Conservation (phyloP, 2,888 invertebrate genomes). For the Tricholauxania praeusta region DNA sequence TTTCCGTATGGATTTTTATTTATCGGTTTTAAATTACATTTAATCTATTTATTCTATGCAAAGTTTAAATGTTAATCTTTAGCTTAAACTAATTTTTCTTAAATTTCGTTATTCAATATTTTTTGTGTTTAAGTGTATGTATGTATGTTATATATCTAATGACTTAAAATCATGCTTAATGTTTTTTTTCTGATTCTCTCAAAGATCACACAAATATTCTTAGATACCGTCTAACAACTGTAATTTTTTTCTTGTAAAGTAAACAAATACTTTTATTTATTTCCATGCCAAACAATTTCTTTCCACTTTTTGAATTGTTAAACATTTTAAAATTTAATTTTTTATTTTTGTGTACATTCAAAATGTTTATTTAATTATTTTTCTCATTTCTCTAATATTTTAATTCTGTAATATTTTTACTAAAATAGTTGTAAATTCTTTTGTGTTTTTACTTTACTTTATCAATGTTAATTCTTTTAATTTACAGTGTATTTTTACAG, state of each 20-base stretch:
- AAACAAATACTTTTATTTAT: slow-evolving; percentile 16
- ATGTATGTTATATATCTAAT: neutral
- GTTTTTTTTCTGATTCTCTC: slow-evolving; percentile 3
- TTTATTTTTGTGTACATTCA: slow-evolving; percentile 46
- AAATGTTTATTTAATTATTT: slow-evolving; percentile 28
- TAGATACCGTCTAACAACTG: neutral
- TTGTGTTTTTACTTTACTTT: slow-evolving; percentile 22
- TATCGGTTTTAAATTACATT: slow-evolving; percentile 17
- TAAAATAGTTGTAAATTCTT: slow-evolving; percentile 34
- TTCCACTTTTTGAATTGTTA: neutral
- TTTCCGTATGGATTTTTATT: slow-evolving; percentile 4
- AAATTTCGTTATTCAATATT: neutral
- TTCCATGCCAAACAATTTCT: slow-evolving; percentile 1
- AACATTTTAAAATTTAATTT: neutral
- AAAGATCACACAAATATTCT: slow-evolving; percentile 22
- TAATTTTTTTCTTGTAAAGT: slow-evolving; percentile 28
- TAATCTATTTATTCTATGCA: slow-evolving; percentile 19
- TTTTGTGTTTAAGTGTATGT: slow-evolving; percentile 9
- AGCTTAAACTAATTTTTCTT: neutral
- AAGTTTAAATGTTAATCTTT: slow-evolving; percentile 15
- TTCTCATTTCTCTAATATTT: slow-evolving; percentile 27
- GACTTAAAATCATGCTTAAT: slow-evolving; percentile 13
- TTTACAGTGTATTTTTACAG: slow-evolving; percentile 42
- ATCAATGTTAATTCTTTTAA: slow-evolving; percentile 30
- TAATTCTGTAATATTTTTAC: slow-evolving; percentile 21